Percentiles rank a stretch among this genome's conserved stretches.
Conservation (phyloP, 2,797 vertebrate species). For the Epinephelus malabaricus region DNA sequence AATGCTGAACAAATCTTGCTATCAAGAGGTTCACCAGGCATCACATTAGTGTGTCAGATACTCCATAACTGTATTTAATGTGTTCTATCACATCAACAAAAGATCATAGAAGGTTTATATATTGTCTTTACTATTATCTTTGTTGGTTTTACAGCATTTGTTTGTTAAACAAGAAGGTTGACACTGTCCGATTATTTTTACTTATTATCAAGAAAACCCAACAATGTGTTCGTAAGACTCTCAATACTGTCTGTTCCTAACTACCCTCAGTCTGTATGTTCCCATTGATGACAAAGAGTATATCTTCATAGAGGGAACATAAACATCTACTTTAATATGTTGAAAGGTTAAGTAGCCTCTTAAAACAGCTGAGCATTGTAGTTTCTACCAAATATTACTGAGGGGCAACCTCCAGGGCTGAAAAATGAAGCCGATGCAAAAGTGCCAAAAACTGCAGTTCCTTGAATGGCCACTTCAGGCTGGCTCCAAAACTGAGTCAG, state of each 20-base stretch:
- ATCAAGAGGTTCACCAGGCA: conserved; percentile 4
- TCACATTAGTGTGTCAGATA: conserved; percentile 1
- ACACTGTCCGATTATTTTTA: background rate
- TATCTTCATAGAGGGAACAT: too few relatives aligned
- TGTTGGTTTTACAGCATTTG: background rate
- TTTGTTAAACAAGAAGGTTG: background rate
- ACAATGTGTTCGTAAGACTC: background rate
- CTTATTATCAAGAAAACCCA: background rate
- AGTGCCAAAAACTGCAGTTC: too few relatives aligned
- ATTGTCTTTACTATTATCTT: background rate
- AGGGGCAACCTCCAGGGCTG: too few relatives aligned
- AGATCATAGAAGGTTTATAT: background rate
- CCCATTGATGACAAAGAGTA: background rate
- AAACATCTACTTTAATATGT: too few relatives aligned
- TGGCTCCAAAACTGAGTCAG: too few relatives aligned
- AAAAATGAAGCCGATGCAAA: too few relatives aligned
- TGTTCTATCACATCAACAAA: conserved; percentile 24
- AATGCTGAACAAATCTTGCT: background rate
- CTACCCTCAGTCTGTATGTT: background rate
- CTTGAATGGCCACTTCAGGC: too few relatives aligned
- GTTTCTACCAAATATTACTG: too few relatives aligned
- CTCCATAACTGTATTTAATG: conserved; percentile 12
- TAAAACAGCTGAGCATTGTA: background rate
- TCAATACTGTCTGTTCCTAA: background rate
- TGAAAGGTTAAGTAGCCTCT: too few relatives aligned